Conservation (phyloP, 2,888 invertebrate genomes). For the Alentia gelatinosa region DNA sequence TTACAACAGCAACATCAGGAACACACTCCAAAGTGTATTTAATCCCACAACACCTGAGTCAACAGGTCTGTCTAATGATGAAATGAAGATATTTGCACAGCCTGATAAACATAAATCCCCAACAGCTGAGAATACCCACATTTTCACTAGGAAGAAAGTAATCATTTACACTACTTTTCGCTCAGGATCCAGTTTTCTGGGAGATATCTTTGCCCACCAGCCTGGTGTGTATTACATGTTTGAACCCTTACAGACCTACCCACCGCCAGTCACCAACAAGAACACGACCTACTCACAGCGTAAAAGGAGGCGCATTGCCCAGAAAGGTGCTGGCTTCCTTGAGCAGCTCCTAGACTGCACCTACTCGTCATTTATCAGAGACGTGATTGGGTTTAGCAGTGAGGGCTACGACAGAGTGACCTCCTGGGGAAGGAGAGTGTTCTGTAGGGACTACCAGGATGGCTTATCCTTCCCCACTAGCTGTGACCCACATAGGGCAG, state of each 20-base stretch:
- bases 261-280: not conserved
- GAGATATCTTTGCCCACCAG: not conserved
- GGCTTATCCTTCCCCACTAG: not conserved
- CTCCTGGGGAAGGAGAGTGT: not conserved
- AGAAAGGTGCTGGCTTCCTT: not conserved
- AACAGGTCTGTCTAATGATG: no score
- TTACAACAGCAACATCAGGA: no score
- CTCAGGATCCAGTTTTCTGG: conserved; percentile 7
- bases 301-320: not conserved
- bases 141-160: not conserved
- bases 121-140: not conserved
- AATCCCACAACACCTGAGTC: no score
- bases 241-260: not conserved
- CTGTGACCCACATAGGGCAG: not conserved
- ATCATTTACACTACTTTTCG: not conserved
- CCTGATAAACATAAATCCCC: no score
- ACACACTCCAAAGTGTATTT: no score
- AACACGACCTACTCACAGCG: not conserved
- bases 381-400: not conserved
- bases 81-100: no score
- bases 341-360: not conserved
- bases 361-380: not conserved
- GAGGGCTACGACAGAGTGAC: not conserved
- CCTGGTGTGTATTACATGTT: conserved; percentile 29
- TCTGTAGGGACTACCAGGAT: not conserved